Conservation (phyloP, 2,797 vertebrate genomes). For the Eurystomus glaucurus region DNA sequence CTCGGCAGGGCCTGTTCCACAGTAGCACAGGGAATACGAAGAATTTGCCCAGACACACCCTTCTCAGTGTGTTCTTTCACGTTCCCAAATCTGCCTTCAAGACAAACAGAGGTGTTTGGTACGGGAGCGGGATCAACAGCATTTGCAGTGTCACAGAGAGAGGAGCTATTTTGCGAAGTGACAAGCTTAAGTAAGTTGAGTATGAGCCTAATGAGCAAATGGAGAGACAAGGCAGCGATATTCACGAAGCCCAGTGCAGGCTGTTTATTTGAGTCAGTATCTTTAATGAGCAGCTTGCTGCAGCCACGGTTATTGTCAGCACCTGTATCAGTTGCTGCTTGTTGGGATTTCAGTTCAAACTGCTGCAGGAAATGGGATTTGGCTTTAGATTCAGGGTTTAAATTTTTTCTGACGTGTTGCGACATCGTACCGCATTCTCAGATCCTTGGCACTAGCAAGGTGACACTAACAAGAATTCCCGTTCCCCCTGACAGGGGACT, state of each 20-base stretch:
- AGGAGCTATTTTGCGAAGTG: neutral
- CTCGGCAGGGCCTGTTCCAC: neutral
- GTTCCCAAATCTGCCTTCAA: neutral
- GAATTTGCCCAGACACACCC: neutral
- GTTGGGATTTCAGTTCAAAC: neutral
- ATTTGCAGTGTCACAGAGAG: neutral
- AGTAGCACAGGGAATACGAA: neutral
- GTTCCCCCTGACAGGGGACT: neutral
- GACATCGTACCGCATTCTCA: neutral
- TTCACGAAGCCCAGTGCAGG: neutral
- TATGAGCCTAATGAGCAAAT: neutral
- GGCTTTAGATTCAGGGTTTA: neutral
- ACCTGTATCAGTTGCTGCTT: conserved; percentile 22
- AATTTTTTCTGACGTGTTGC: accelerated
- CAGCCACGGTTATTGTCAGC: conserved; percentile 42
- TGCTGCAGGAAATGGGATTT: conserved; percentile 35
- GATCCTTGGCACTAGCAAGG: neutral
- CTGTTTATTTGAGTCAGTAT: neutral
- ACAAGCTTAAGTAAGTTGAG: neutral
- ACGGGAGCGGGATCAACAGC: neutral
- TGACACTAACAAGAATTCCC: neutral
- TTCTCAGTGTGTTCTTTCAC: neutral
- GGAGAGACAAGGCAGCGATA: neutral
- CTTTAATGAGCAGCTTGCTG: conserved; percentile 35
- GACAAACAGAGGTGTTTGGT: neutral